Base-by-base conservation (phyloP, 2,797 vertebrate genomes). In the Gymnoscopelus braueri region DNA sequence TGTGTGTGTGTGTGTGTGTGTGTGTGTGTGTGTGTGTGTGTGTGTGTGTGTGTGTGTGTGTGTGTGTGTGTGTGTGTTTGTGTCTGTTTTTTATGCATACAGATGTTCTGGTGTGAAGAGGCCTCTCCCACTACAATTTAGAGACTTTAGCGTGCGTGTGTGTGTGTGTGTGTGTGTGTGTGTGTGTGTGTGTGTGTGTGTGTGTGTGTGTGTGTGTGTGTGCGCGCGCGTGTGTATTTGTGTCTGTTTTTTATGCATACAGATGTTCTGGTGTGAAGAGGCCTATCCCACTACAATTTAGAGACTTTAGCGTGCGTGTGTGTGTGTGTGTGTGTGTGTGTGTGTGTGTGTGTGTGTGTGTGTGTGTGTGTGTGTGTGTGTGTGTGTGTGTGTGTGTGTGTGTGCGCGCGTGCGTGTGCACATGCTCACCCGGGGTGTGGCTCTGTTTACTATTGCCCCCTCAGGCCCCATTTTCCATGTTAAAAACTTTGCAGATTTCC, bases 81-180 rank as follows among this genome's bases (percentile, higher is more conserved):
- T 9, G 39, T 9, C 8, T 7, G 6, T 86, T 88, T 87, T 79
- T 83, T 85, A 77, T 82, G 84, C 80, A 79, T 86, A 74, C 84
- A 86, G 85, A 89, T 82, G 84, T 85, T 75, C 69, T 44, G 67
- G 80, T 79, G 84, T 87, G 80, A 89, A 85, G 79, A 74, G 85
- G 72, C 81, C 82, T 82, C 82, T 82, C 83, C 84, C 71, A 23
- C 78, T 79, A 51, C 79, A 39, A 39, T 7, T 39, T 6, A 53
- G n/a, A 53, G 15, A 49, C n/a, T 47, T 23, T 65, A 19, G 48
- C 12, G 35, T 26, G 53, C 48, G 60, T 49, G 32, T 12, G 51
- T 32, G 8, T n/a, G 4, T 35, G 24, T 53, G 67, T 64, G 49
- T 64, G 62, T 65, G n/a, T n/a, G 76, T 86, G 85, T 87, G 3